Conservation (phyloP, 2,113 vertebrate genomes). For the Anas platyrhynchos region DNA sequence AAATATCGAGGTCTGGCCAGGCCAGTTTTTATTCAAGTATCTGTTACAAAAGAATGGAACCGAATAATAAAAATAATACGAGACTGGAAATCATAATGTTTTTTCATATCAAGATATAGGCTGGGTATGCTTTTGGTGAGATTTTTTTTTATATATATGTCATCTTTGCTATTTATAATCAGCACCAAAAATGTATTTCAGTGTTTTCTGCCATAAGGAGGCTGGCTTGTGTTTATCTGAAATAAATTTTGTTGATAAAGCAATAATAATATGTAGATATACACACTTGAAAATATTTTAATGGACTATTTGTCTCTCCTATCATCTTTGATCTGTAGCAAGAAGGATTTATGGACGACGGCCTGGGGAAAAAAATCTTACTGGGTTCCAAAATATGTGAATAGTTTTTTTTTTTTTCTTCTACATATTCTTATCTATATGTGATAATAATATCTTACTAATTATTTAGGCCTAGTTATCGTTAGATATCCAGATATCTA, state of each 20-base stretch:
- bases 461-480: not conserved
- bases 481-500: too few species aligned
- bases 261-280: not conserved
- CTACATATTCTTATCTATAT: not conserved
- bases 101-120: not conserved
- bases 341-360: not conserved
- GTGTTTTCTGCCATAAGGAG: not conserved
- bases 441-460: not conserved
- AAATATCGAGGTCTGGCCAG: not conserved
- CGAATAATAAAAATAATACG: slow-evolving; percentile 8
- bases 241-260: not conserved
- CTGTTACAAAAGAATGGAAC: not conserved
- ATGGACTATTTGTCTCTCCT: not conserved
- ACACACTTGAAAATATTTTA: not conserved
- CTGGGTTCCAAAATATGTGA: not conserved
- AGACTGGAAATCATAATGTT: not conserved
- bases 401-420: not conserved
- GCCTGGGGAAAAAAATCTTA: not conserved
- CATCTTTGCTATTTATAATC: not conserved
- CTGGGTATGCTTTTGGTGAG: not conserved
- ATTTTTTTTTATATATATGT: not conserved
- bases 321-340: not conserved
- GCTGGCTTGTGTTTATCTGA: not conserved
- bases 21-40: slow-evolving; percentile 1
- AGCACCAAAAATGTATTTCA: not conserved